Conservation (phyloP, 2,113 vertebrate genomes). For the Hystrix cristata region DNA sequence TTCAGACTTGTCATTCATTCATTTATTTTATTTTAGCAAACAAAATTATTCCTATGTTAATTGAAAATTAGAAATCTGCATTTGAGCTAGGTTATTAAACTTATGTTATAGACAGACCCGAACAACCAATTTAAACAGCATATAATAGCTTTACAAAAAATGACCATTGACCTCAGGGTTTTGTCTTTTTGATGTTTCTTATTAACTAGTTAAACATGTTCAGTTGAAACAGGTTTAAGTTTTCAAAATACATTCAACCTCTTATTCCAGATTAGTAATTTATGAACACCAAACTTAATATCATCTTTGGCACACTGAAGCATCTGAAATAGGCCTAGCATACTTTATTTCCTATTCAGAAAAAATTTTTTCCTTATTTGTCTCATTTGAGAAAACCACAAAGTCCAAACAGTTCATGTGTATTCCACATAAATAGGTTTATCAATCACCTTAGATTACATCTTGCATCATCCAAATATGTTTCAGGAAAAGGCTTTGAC, state of each 20-base stretch:
- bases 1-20: constrained; percentile 96
- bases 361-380: constrained; percentile 84
- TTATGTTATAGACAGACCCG: constrained; percentile 97
- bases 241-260: constrained; percentile 93
- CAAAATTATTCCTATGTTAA: constrained; percentile 99
- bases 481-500: constrained; percentile 91
- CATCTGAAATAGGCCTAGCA: constrained; percentile 87
- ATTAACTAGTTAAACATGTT: constrained; percentile 98
- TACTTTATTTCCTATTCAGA: constrained; percentile 87
- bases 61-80: constrained; percentile 96
- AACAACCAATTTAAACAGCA: constrained; percentile 96
- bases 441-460: constrained; percentile 72
- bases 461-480: constrained; percentile 71
- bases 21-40: constrained; percentile 99
- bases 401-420: constrained; percentile 80
- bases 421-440: constrained; percentile 73
- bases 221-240: constrained; percentile 95
- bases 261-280: constrained; percentile 93
- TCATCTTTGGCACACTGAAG: constrained; percentile 89
- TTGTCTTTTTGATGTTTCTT: constrained; percentile 95
- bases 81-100: constrained; percentile 96
- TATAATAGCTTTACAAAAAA: constrained; percentile 95
- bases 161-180: constrained; percentile 92
- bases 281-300: constrained; percentile 91
- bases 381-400: constrained; percentile 86